Conservation (phyloP, 2,797 vertebrate species). For the Coccyzus lansbergi region DNA sequence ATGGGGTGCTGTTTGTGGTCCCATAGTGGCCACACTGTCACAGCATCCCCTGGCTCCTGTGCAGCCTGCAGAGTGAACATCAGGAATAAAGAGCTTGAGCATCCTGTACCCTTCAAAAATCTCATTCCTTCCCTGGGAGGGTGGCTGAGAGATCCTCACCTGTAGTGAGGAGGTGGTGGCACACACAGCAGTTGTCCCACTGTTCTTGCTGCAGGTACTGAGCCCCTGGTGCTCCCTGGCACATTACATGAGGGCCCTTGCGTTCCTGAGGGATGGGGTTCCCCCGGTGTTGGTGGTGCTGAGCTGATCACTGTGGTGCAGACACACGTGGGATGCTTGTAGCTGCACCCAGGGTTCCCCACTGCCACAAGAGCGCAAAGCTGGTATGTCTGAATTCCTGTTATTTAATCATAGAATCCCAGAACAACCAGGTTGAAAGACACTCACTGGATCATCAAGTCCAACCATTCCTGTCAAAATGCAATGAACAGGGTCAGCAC, state of each 20-base stretch:
- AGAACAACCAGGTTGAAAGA: too few species aligned
- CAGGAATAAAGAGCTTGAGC: background rate
- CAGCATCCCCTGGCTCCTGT: background rate
- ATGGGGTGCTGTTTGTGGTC: background rate
- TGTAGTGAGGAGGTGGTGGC: too few species aligned
- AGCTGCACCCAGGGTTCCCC: too few species aligned
- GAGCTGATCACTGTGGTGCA: too few species aligned
- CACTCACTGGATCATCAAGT: too few species aligned
- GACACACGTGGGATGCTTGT: too few species aligned
- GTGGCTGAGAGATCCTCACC: background rate
- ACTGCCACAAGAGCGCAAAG: background rate
- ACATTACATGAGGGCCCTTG: accelerated
- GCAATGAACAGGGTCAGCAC: background rate
- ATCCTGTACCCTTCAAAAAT: background rate
- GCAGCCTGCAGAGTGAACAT: background rate
- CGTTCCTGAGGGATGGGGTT: background rate
- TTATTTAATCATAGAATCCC: too few species aligned
- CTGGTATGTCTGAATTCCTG: conserved; percentile 8
- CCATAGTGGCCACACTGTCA: accelerated
- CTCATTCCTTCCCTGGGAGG: background rate
- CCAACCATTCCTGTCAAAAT: too few species aligned
- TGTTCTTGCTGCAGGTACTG: background rate
- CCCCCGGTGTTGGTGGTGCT: accelerated
- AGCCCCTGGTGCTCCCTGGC: background rate
- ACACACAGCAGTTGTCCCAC: too few species aligned